These are phyloP conservation scores for Syndactyla subalaris DNA, from an alignment of 2,797 vertebrate genomes.

Conservation along the genomic window DNA sequence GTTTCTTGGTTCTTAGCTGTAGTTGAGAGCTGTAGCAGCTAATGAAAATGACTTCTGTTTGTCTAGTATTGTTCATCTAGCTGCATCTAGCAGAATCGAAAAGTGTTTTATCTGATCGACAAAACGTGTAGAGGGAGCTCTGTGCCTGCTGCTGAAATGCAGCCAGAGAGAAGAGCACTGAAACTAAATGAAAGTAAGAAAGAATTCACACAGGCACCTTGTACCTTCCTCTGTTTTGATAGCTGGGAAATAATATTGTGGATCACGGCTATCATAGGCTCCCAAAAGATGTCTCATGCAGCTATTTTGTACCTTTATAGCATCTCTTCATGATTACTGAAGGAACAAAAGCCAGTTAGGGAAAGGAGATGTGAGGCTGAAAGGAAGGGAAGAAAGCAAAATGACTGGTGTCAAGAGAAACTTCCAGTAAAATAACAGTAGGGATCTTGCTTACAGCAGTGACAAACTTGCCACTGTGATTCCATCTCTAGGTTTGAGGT, in stretches of 20 bases:
- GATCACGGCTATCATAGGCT: not conserved
- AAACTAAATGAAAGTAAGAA: not conserved
- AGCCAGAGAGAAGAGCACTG: not conserved
- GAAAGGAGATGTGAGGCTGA: not conserved
- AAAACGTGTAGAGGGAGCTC: constrained; percentile 37
- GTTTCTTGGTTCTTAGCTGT: constrained; percentile 60
- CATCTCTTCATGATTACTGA: not conserved
- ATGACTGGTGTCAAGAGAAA: not conserved
- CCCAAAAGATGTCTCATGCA: not conserved
- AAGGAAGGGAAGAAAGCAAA: not conserved
- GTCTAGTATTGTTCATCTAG: constrained; percentile 63
- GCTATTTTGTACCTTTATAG: not conserved
- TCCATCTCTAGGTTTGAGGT: not conserved
- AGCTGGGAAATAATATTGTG: not conserved
- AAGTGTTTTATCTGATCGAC: constrained; percentile 34
- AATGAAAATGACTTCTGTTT: constrained; percentile 64
- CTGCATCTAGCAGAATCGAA: constrained; percentile 12
- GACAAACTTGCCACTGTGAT: not conserved
- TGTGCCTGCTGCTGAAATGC: constrained; percentile 7
- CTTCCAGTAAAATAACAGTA: not conserved
- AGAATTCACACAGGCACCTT: not conserved
- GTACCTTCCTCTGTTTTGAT: not conserved
- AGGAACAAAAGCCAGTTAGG: not conserved
- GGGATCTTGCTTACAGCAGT: not conserved
- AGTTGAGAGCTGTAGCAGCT: constrained; percentile 54